A percentile compares a stretch with the other conserved stretches of the same genome.
Conservation (phyloP, 2,113 vertebrate species). For the Grallaria varia region DNA sequence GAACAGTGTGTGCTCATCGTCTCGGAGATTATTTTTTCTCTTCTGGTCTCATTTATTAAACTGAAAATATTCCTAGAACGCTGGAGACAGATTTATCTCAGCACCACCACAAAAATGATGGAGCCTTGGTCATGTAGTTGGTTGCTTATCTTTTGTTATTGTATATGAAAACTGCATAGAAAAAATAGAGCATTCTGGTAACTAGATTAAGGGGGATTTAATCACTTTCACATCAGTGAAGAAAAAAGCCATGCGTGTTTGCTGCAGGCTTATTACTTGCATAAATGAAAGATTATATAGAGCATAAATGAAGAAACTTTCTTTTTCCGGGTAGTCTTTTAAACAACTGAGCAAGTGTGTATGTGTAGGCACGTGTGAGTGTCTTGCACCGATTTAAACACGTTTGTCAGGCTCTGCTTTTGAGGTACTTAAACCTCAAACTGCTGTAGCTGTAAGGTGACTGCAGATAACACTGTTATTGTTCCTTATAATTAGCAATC, state of each 20-base stretch:
- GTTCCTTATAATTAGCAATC: conserved; percentile 37
- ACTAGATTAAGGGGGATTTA: neutral
- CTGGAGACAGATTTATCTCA: neutral
- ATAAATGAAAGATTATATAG: neutral
- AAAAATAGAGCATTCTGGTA: neutral
- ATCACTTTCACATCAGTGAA: conserved; percentile 16
- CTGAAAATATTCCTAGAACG: neutral
- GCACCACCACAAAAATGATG: neutral
- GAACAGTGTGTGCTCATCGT: neutral
- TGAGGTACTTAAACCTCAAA: neutral
- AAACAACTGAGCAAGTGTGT: neutral
- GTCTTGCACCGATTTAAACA: neutral
- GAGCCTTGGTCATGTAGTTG: neutral
- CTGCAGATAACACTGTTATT: conserved; percentile 17
- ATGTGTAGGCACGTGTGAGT: neutral
- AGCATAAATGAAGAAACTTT: conserved; percentile 19
- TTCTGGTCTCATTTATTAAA: neutral
- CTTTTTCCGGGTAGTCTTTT: neutral
- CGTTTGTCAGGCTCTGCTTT: neutral
- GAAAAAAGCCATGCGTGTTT: neutral
- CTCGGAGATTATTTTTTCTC: neutral
- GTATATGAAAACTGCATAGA: neutral
- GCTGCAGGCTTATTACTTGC: neutral
- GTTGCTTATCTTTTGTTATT: neutral
- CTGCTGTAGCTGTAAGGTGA: conserved; percentile 39